A percentile compares a stretch with the other conserved stretches of the same genome.
Evolutionary conservation across 2,888 invertebrate genomes (phyloP).

Genomic region (Ophraella communa): DNA sequence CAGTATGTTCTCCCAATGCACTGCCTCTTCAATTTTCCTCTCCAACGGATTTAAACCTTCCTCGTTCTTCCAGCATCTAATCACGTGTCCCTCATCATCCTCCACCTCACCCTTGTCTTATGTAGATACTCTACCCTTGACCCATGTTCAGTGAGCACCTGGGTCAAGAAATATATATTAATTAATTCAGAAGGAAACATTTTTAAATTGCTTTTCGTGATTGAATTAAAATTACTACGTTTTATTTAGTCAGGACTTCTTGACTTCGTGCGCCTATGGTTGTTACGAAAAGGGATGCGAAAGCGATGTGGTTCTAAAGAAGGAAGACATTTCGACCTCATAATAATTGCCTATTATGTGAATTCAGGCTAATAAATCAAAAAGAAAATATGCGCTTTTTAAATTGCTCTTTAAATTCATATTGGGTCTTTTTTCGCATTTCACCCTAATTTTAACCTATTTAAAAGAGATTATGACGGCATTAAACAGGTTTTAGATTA

Average conservation of each 20-base stretch:
- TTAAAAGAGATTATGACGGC: constrained; percentile 21
- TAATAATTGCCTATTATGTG: constrained; percentile 36
- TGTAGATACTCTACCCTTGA: too few relatives aligned
- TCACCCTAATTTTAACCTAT: constrained; percentile 29
- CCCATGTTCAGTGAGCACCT: too few relatives aligned
- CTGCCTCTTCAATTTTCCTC: too few relatives aligned
- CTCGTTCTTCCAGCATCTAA: too few relatives aligned
- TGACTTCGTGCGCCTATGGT: not conserved
- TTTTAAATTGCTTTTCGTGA: too few relatives aligned
- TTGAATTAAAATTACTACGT: too few relatives aligned
- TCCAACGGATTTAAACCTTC: too few relatives aligned
- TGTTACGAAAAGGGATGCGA: constrained; percentile 29
- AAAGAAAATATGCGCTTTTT: constrained; percentile 33
- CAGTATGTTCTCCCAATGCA: too few relatives aligned
- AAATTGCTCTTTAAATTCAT: constrained; percentile 36
- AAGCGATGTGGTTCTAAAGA: constrained; percentile 29
- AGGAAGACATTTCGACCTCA: constrained; percentile 37
- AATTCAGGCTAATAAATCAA: constrained; percentile 36
- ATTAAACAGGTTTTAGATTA: not conserved
- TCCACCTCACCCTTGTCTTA: too few relatives aligned
- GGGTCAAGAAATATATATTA: too few relatives aligned
- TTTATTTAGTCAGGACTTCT: not conserved
- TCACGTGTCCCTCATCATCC: too few relatives aligned
- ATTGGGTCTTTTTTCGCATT: constrained; percentile 31
- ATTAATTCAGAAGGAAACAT: too few relatives aligned